Base-by-base conservation (phyloP, 1,140 invertebrate genomes). In the Ruditapes philippinarum region DNA sequence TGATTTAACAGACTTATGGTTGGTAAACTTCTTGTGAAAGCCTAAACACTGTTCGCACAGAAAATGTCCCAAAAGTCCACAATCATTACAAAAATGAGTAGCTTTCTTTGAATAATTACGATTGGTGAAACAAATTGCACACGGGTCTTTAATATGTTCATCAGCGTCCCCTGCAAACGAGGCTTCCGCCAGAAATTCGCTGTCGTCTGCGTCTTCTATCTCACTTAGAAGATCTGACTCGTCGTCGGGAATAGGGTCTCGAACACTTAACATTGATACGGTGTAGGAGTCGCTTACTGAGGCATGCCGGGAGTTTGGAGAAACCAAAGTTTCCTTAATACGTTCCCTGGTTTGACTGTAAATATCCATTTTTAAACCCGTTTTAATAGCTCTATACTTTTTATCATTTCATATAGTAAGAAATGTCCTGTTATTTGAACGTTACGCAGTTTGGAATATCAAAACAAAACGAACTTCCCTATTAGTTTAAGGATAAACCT, bases 71-170 rank as follows among this genome's bases (percentile, higher is more conserved):
- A 62, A 25, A n/a, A 62, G 25, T n/a, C 57, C 57, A 28, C 57
- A 62, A 7, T 62, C 57, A 28, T 25, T 62, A 28, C 57, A 62
- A 14, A 62, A 62, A 62, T 62, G 57, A 2, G 57, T 62, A 25
- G 57, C 57, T 62, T 62, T n/a, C 25, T 62, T 62, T 0, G 57
- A 62, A 28, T 62, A 62, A 25, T 62, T 62, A 11, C 57, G 57
- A 62, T 62, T 62, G 25, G 57, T 62, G 14, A 62, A 62, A 28
- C 57, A 62, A 62, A 62, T 62, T 62, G 57, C 57, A 28, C 57
- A 62, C 22, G 57, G 57, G n/a, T 62, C 57, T 62, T 62, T 62
- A 5, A 62, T 62, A 28, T 62, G 57, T 28, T 62, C 57, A 28
- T 62, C 57, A 3, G 25, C 57, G 57, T 62, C 57, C n/a, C 57